Conservation (phyloP, 1,140 invertebrate genomes). For the Diabrotica undecimpunctata region DNA sequence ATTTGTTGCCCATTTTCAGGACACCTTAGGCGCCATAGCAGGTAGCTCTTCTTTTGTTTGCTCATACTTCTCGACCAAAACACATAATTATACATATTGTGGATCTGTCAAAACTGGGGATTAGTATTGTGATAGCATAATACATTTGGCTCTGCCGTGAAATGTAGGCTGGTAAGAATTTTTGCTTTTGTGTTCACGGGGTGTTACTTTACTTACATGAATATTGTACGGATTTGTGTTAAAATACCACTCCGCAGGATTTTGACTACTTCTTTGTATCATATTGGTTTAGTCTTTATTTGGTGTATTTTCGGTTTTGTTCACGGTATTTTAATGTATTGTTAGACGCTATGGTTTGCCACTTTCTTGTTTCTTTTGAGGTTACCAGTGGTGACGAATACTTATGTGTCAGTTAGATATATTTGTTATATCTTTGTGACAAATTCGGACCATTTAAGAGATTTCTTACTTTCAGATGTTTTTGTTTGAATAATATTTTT, state of each 20-base stretch:
- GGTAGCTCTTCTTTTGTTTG: constrained; percentile 30
- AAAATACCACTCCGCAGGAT: constrained; percentile 21
- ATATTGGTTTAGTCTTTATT: constrained; percentile 33
- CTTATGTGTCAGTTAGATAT: too few species aligned
- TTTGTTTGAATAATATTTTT: too few species aligned
- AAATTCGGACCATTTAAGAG: neutral
- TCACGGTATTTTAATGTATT: constrained; percentile 14
- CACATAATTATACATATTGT: constrained; percentile 36
- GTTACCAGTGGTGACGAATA: neutral
- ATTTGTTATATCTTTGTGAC: neutral
- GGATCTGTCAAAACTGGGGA: constrained; percentile 35
- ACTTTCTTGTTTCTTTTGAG: neutral
- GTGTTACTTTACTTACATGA: constrained; percentile 21
- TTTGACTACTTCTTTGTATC: constrained; percentile 33
- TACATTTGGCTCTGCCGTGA: constrained; percentile 21
- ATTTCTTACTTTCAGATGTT: too few species aligned
- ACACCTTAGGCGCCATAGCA: constrained; percentile 22
- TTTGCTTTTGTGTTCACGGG: constrained; percentile 10
- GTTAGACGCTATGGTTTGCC: neutral
- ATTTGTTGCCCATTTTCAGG: constrained; percentile 11
- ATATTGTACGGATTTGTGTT: constrained; percentile 15
- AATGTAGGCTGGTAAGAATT: constrained; percentile 29
- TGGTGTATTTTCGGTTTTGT: constrained; percentile 22
- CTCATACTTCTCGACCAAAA: constrained; percentile 27
- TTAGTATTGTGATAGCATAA: constrained; percentile 31